phyloP scores from a whole-genome alignment of 2,888 invertebrate genomes.

The Eurytoma californica region DNA sequence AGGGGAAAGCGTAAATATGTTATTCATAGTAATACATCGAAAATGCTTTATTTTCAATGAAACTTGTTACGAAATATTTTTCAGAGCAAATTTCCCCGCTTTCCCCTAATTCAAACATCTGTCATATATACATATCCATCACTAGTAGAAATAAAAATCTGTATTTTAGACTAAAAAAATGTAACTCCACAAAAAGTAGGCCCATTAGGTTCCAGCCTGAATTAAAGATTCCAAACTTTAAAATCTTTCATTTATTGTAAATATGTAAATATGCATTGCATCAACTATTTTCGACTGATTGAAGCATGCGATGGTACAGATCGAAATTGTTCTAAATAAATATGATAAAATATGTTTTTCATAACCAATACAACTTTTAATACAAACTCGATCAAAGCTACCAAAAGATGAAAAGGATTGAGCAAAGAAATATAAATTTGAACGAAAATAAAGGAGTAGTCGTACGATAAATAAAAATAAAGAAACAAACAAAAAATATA shows the following conservation, averaged over 20 bases:
- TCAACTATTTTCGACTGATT: constrained; percentile 32
- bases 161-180: neutral
- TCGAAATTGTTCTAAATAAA: constrained; percentile 34
- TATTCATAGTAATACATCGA: no score
- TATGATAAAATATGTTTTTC: neutral
- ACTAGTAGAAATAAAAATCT: constrained; percentile 6
- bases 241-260: no score
- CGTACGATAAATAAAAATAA: constrained; percentile 1
- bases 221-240: neutral
- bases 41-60: no score
- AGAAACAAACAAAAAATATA: neutral
- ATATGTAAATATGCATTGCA: constrained; percentile 2
- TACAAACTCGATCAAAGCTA: constrained; percentile 28
- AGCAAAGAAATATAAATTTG: constrained; percentile 17
- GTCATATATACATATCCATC: no score
- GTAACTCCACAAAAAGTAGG: no score
- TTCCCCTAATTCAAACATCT: no score
- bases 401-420: constrained; percentile 19
- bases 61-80: no score
- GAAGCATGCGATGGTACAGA: constrained; percentile 43
- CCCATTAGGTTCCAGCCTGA: no score
- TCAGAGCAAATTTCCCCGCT: no score
- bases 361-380: neutral
- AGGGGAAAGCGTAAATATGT: no score
- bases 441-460: neutral